phyloP scores from a whole-genome alignment of 30 jellyfish, hydroid and myxozoan species.

The Hydractinia echinata region DNA sequence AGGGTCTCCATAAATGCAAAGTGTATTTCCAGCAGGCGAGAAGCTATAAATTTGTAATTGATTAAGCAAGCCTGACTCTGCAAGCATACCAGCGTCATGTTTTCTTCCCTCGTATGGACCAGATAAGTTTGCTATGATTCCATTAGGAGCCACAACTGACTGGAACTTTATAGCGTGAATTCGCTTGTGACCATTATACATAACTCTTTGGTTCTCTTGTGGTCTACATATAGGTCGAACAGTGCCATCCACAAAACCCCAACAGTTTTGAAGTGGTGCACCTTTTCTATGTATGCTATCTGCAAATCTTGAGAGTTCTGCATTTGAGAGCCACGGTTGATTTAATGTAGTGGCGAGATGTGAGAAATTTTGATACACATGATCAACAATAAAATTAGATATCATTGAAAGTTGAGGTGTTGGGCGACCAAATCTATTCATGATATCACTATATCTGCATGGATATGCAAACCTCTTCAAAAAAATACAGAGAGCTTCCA shows the following conservation, averaged over 20 bases:
- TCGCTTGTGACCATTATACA: slow-evolving; percentile 73
- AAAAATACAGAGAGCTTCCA: slow-evolving; percentile 46
- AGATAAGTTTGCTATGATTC: slow-evolving; percentile 37
- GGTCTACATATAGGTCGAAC: slow-evolving; percentile 80
- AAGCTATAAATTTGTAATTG: too few species aligned
- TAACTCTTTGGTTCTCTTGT: slow-evolving; percentile 48
- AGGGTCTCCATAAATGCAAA: too few species aligned
- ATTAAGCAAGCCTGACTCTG: too few species aligned
- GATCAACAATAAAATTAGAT: slow-evolving; percentile 21
- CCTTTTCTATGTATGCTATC: slow-evolving; percentile 33
- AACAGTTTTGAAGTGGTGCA: slow-evolving; percentile 50
- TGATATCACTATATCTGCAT: slow-evolving; percentile 49
- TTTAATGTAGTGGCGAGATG: slow-evolving; percentile 29
- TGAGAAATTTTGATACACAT: slow-evolving; percentile 22
- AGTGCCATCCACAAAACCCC: slow-evolving; percentile 76
- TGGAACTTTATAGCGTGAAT: slow-evolving; percentile 60
- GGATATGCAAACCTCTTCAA: slow-evolving; percentile 51
- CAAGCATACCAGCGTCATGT: slow-evolving; percentile 49
- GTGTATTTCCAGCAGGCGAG: too few species aligned
- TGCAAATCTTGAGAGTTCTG: slow-evolving; percentile 11
- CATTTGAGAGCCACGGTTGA: slow-evolving; percentile 26
- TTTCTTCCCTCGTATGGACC: slow-evolving; percentile 55
- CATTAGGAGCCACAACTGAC: slow-evolving; percentile 78
- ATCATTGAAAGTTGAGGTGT: slow-evolving; percentile 41
- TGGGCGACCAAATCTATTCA: slow-evolving; percentile 48